Evolutionary conservation across 2,797 vertebrate species (phyloP).

Genomic region (Zalophus californianus): DNA sequence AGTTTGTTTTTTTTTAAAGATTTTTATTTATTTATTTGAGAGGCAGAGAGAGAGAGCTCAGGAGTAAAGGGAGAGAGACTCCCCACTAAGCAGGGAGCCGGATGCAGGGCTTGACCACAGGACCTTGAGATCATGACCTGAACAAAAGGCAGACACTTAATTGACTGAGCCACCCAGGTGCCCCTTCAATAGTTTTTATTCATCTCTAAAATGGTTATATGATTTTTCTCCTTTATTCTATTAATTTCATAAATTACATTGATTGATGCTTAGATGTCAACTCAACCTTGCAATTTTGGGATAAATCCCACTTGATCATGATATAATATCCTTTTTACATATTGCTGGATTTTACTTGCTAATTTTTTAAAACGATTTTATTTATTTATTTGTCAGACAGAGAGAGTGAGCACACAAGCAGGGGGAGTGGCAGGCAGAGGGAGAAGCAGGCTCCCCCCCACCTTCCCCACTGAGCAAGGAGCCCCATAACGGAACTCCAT

Average conservation of each 20-base stretch:
- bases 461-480: too few species aligned
- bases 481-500: too few species aligned
- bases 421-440: too few species aligned
- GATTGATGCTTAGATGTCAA: neutral
- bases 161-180: neutral
- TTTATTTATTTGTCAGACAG: too few species aligned
- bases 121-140: neutral
- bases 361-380: too few species aligned
- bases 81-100: neutral
- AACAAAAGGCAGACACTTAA: neutral
- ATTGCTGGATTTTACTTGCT: too few species aligned
- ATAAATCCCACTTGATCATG: neutral
- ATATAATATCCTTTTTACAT: too few species aligned
- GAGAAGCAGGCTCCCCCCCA: too few species aligned
- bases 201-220: neutral
- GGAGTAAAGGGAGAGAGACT: neutral
- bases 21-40: neutral
- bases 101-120: neutral
- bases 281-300: neutral
- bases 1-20: neutral
- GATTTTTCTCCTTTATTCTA: slow-evolving; percentile 7
- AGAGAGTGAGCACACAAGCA: too few species aligned
- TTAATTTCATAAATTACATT: neutral
- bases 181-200: neutral
- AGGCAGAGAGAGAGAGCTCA: neutral